These are phyloP conservation scores for Hafferia zeledoni DNA, from an alignment of 2,797 vertebrate species.

Conservation along the genomic window DNA sequence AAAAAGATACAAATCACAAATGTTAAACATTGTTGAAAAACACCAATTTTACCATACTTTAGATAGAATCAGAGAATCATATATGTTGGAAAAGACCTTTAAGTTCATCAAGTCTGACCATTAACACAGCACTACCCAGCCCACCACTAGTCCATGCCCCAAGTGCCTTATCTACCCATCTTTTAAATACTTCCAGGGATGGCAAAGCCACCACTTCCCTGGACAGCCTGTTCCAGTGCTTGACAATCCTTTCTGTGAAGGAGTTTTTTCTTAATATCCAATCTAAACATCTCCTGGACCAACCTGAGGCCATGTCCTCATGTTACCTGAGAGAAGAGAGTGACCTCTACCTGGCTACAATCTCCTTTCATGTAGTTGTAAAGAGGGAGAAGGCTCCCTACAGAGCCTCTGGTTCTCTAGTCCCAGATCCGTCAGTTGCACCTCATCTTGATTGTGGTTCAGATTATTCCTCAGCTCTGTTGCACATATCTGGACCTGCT, in stretches of 20 bases:
- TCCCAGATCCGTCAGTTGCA: background rate
- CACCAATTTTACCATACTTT: background rate
- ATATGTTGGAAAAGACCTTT: background rate
- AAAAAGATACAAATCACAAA: background rate
- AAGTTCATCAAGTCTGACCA: fast-evolving
- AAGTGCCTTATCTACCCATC: fast-evolving
- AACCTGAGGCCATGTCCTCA: background rate
- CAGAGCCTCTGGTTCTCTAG: background rate
- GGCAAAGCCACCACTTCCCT: background rate
- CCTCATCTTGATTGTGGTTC: background rate
- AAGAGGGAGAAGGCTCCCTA: too few relatives aligned
- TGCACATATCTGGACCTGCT: background rate
- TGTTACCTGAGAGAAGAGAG: background rate
- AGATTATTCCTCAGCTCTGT: fast-evolving
- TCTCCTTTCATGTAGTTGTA: background rate
- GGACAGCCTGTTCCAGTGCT: background rate
- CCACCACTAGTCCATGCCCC: too few relatives aligned
- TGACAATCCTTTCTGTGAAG: fast-evolving
- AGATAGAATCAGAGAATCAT: background rate
- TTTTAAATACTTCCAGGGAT: background rate
- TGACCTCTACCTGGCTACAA: background rate
- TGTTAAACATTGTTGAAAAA: background rate
- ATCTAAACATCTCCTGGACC: fast-evolving
- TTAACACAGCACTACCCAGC: background rate
- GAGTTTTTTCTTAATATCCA: background rate